Evolutionary conservation across 1,140 invertebrate genomes (phyloP).

Genomic region (Popillia japonica): DNA sequence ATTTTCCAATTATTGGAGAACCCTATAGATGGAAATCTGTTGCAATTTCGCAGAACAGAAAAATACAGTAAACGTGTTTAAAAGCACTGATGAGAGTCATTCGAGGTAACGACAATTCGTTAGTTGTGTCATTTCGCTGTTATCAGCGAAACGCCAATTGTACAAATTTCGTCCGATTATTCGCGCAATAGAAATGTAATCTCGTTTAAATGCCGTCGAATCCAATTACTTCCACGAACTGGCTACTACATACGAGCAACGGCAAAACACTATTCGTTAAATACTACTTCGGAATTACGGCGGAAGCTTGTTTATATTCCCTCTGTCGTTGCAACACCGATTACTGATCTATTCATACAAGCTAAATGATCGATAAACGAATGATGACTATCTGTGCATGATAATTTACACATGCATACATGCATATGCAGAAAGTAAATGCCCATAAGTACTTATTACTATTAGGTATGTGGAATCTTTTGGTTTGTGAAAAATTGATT

Average conservation of each 20-base stretch:
- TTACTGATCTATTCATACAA: background rate
- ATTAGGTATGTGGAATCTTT: too few species aligned
- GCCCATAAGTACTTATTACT: too few species aligned
- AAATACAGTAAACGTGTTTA: slow-evolving; percentile 24
- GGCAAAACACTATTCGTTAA: slow-evolving; percentile 20
- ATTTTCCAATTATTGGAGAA: too few species aligned
- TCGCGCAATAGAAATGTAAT: slow-evolving; percentile 33
- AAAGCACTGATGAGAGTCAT: slow-evolving; percentile 33
- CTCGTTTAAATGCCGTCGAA: slow-evolving; percentile 31
- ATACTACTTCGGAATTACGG: background rate
- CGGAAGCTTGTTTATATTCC: slow-evolving; percentile 1
- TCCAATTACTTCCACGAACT: slow-evolving; percentile 29
- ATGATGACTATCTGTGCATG: background rate
- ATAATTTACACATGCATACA: too few species aligned
- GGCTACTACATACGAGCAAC: slow-evolving; percentile 16
- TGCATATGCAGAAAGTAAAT: too few species aligned
- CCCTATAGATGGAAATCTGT: background rate
- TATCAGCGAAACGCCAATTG: slow-evolving; percentile 20
- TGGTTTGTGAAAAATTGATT: too few species aligned
- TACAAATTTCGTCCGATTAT: slow-evolving; percentile 26
- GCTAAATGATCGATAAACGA: background rate
- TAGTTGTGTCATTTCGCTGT: slow-evolving; percentile 28
- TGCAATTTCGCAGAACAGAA: background rate
- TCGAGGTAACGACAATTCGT: slow-evolving; percentile 17
- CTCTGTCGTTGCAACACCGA: background rate